These are phyloP conservation scores for Formica aserva DNA, from an alignment of 2,888 invertebrate genomes.

Conservation along the genomic window DNA sequence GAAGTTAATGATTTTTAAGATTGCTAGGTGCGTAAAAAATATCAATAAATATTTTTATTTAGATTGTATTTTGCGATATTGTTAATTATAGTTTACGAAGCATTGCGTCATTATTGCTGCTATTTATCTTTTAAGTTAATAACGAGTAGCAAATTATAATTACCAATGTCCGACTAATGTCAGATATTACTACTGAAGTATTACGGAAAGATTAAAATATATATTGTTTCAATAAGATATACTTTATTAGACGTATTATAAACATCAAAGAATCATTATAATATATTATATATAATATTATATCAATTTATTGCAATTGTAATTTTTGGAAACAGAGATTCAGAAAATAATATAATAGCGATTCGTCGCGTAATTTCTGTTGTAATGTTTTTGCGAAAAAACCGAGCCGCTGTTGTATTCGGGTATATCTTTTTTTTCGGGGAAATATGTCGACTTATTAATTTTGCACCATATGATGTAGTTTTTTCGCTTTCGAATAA, in stretches of 20 bases:
- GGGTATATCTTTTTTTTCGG: neutral
- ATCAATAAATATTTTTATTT: neutral
- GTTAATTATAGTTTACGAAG: neutral
- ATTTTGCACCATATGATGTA: neutral
- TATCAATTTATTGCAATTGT: neutral
- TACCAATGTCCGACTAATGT: neutral
- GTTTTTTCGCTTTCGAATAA: constrained; percentile 12
- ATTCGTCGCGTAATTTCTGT: neutral
- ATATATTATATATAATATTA: neutral
- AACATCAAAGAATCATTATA: neutral
- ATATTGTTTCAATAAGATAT: neutral
- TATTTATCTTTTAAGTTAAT: neutral
- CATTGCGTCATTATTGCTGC: neutral
- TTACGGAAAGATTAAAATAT: neutral
- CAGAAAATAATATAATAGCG: neutral
- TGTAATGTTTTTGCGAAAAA: neutral
- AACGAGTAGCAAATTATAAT: neutral
- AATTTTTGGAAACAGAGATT: neutral
- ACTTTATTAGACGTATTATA: neutral
- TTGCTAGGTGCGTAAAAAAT: neutral
- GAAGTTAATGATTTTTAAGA: neutral
- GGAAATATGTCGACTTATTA: neutral
- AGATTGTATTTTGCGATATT: neutral
- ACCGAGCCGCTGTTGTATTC: neutral
- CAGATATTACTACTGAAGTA: constrained; percentile 4